phyloP scores from a whole-genome alignment of 2,113 vertebrate species.

The Phaethornis superciliosus region DNA sequence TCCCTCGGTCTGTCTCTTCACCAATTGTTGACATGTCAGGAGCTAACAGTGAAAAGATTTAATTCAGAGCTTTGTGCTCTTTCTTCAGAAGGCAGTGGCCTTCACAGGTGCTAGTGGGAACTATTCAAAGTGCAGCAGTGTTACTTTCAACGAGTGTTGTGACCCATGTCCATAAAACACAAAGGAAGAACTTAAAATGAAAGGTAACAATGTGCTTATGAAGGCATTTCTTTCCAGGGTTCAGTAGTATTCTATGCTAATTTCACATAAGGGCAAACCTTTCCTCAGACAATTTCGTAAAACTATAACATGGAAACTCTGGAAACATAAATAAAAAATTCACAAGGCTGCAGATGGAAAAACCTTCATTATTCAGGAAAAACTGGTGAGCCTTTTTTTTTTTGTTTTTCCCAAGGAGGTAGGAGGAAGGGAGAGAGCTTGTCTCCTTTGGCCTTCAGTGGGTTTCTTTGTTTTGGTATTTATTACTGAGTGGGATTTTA shows the following conservation, averaged over 20 bases:
- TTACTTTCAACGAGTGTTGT: not conserved
- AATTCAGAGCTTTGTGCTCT: slow-evolving; percentile 46
- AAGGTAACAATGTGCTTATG: not conserved
- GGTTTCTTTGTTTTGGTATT: not conserved
- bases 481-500: not conserved
- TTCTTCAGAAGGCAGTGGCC: not conserved
- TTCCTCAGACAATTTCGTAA: not conserved
- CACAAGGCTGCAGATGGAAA: not conserved
- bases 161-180: not conserved
- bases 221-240: not conserved
- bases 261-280: not conserved
- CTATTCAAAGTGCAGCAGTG: not conserved
- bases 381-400: not conserved
- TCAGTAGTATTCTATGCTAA: not conserved
- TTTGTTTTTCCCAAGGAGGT: not conserved
- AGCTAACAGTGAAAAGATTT: slow-evolving; percentile 47
- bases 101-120: slow-evolving; percentile 33
- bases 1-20: not conserved
- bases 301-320: not conserved
- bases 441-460: not conserved
- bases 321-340: not conserved
- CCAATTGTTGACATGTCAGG: not conserved
- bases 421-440: not conserved
- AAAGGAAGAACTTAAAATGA: not conserved
- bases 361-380: not conserved